A percentile compares a stretch with the other conserved stretches of the same genome.
Evolutionary conservation across 1,140 invertebrate species (phyloP).

Genomic region (Grapholita molesta): DNA sequence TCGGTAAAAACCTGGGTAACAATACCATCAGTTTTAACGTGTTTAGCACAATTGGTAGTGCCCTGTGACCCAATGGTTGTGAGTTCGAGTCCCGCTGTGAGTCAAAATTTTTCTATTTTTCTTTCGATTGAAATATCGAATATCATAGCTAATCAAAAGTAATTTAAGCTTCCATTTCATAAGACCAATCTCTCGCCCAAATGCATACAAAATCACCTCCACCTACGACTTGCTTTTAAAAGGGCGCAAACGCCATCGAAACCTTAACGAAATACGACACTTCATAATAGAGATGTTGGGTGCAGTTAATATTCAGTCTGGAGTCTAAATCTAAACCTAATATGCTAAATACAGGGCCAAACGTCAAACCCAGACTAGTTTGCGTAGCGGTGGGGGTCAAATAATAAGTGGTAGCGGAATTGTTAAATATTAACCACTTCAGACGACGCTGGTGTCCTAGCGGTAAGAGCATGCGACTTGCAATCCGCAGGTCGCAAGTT

Average conservation of each 20-base stretch:
- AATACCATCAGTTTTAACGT: no score
- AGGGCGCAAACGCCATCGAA: not conserved
- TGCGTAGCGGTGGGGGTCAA: conserved; percentile 27
- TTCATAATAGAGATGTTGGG: not conserved
- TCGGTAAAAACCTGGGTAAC: no score
- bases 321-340: conserved; percentile 53
- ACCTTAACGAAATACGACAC: not conserved
- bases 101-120: no score
- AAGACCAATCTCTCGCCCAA: not conserved
- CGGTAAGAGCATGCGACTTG: no score
- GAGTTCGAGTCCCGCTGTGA: no score
- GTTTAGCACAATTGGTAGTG: no score
- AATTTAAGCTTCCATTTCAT: no score
- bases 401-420: not conserved
- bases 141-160: no score
- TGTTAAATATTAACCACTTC: conserved; percentile 25
- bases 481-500: no score
- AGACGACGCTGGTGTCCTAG: not conserved
- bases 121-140: no score
- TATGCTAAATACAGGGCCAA: conserved; percentile 64
- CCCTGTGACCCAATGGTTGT: no score
- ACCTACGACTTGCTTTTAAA: not conserved
- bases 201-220: not conserved
- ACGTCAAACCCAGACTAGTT: conserved; percentile 61
- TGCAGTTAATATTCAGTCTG: conserved; percentile 50